phyloP scores from a whole-genome alignment of 2,888 invertebrate genomes.

The Coenonympha arcania region DNA sequence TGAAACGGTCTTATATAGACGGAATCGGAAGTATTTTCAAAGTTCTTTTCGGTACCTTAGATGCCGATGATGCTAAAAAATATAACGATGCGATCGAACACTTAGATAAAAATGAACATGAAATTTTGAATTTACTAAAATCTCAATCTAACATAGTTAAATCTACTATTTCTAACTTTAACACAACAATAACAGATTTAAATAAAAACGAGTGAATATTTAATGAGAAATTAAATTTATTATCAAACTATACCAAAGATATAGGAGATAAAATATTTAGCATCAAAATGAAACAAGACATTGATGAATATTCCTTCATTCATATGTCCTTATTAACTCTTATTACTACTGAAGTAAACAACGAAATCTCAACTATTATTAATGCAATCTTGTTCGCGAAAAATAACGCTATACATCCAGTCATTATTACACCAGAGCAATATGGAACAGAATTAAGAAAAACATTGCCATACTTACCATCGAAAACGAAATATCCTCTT shows the following conservation, averaged over 20 bases:
- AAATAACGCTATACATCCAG: constrained; percentile 26
- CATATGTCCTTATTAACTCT: constrained; percentile 25
- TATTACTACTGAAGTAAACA: constrained; percentile 24
- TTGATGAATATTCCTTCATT: no score
- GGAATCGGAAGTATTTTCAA: constrained; percentile 28
- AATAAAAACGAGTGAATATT: constrained; percentile 20
- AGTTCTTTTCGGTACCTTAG: constrained; percentile 26
- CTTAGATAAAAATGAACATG: no score
- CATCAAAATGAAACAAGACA: constrained; percentile 26
- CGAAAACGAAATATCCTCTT: constrained; percentile 21
- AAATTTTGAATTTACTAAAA: no score
- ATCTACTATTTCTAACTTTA: constrained; percentile 25
- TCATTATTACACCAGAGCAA: constrained; percentile 23
- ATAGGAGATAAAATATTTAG: constrained; percentile 18
- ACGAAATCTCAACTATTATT: constrained; percentile 25
- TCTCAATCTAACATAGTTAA: constrained; percentile 21
- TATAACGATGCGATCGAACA: no score
- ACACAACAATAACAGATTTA: constrained; percentile 23
- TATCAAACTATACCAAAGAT: constrained; percentile 23
- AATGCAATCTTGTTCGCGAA: constrained; percentile 25
- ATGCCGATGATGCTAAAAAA: no score
- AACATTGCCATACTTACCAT: constrained; percentile 24
- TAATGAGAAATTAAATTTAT: constrained; percentile 23
- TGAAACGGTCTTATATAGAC: constrained; percentile 26
- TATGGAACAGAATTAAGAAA: constrained; percentile 20